A percentile compares a stretch with the other conserved stretches of the same genome.
These are phyloP conservation scores for Vesta saturnalis DNA, from an alignment of 2,888 invertebrate species.

Conservation along the genomic window DNA sequence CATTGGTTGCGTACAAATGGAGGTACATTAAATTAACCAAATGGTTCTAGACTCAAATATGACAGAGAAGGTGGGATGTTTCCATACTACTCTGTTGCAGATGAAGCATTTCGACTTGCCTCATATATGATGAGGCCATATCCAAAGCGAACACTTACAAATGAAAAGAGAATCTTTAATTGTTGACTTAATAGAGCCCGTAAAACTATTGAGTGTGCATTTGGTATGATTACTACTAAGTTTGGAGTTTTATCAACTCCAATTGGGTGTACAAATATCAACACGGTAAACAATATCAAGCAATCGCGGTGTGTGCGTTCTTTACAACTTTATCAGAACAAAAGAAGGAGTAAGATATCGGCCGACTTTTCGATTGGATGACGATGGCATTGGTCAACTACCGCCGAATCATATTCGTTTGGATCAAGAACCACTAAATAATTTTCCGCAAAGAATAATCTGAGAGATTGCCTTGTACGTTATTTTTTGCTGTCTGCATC, in stretches of 20 bases:
- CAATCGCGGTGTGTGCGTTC: background rate
- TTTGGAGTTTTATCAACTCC: background rate
- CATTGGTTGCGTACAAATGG: background rate
- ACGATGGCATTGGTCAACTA: background rate
- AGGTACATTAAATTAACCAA: background rate
- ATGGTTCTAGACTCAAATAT: background rate
- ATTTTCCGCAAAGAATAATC: background rate
- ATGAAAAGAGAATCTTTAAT: background rate
- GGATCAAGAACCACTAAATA: background rate
- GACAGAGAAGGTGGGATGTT: background rate
- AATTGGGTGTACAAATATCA: background rate
- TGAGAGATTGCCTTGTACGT: no score
- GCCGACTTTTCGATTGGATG: background rate
- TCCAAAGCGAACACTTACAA: background rate
- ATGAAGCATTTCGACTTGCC: background rate
- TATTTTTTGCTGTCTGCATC: no score
- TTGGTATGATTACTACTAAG: background rate
- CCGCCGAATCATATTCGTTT: background rate
- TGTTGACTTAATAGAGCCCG: background rate
- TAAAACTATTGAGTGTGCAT: background rate
- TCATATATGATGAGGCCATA: no score
- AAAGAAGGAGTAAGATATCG: background rate
- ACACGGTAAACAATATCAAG: background rate
- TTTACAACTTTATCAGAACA: background rate
- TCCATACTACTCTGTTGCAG: no score